Evolutionary conservation across 1,140 invertebrate genomes (phyloP), one percentile per base, ranked within the genome.

Genomic region (Aphelinus atriplicis): DNA sequence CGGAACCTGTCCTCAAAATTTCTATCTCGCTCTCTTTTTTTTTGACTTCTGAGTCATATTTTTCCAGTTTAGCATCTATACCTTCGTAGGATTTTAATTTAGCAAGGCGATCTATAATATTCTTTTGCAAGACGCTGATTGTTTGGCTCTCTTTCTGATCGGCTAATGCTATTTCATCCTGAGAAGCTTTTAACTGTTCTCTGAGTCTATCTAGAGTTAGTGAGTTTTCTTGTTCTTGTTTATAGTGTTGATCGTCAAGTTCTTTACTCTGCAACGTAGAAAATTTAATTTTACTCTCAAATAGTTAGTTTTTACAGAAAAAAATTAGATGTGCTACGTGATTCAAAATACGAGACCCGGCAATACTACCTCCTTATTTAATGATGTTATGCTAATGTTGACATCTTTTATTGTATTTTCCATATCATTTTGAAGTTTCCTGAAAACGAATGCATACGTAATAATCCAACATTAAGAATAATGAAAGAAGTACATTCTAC

Each of bases 311-410:
- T 60, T 43, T 7, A 60, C n/a, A n/a, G 26, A 60, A 60, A 60
- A 60, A 60, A 7, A 26, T 26, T 26, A 26, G 26, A 26, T 26
- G 26, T 26, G 26, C 26, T 26, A 26, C 26, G 26, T 26, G 26
- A 26, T 26, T 26, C 26, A 26, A 26, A 26, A 26, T 26, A 26
- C 26, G 26, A 26, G 26, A 26, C 26, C 26, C 26, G 26, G 26
- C 26, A 26, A 26, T 26, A 26, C 6, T 75, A 75, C 73, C 62
- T 75, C 73, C 45, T 70, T 58, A 9, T 10, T 26, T 71, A 76
- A 43, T 5, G 9, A 55, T 10, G 53, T 3, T 10, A 71, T 60
- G 46, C 71, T 43, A 42, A 71, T 60, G 45, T 60, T 71, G 3
- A 66, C 26, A 60, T 71, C n/a, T 3, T 65, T 65, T 46, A 71